phyloP scores from a whole-genome alignment of 2,888 invertebrate species.

The Melipona bicolor region DNA sequence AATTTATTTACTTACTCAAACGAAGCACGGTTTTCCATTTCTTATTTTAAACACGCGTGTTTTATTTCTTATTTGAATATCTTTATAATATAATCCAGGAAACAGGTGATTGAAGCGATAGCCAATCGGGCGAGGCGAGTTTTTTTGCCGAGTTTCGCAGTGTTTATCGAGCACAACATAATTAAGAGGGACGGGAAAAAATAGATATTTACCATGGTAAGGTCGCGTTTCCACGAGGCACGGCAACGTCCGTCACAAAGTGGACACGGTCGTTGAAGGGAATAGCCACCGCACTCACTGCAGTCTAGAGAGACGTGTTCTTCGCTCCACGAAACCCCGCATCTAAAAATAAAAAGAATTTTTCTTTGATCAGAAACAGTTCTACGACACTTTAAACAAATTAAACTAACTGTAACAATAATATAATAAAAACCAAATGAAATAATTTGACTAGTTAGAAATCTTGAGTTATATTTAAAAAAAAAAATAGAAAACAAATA shows the following conservation, averaged over 20 bases:
- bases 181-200: background rate
- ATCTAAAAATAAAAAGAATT: slow-evolving; percentile 84
- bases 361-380: background rate
- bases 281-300: slow-evolving; percentile 92
- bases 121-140: background rate
- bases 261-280: slow-evolving; percentile 90
- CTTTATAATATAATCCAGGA: background rate
- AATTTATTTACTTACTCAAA: background rate
- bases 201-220: slow-evolving; percentile 88
- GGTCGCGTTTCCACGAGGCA: slow-evolving; percentile 90
- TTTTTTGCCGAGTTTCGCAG: background rate
- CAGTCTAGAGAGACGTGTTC: slow-evolving; percentile 92
- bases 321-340: slow-evolving; percentile 92
- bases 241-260: slow-evolving; percentile 91
- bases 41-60: no score
- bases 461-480: no score
- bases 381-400: background rate
- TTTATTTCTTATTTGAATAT: no score
- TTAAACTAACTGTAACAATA: background rate
- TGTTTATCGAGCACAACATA: background rate
- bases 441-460: no score
- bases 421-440: background rate
- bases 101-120: background rate
- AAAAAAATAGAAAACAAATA: background rate
- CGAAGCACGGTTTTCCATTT: background rate